Percentiles rank a stretch among this genome's conserved stretches.
Evolutionary conservation across 2,888 invertebrate species (phyloP).

Genomic region (Microctonus brassicae): DNA sequence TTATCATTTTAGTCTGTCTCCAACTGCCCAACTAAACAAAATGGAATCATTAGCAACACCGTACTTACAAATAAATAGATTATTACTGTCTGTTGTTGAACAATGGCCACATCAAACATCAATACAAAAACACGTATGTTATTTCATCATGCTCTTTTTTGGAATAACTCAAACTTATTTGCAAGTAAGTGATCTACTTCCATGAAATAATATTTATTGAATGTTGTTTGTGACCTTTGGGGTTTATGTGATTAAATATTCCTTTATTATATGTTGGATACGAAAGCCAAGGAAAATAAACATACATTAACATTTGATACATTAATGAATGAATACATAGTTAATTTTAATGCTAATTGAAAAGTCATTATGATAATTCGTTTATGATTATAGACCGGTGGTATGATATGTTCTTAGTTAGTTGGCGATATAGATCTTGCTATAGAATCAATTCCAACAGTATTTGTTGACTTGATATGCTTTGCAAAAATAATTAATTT

Average conservation of each 20-base stretch:
- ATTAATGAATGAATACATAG: too few species aligned
- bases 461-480: conserved; percentile 38
- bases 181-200: background rate
- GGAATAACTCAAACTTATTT: background rate
- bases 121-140: background rate
- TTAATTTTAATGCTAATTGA: too few species aligned
- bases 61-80: conserved; percentile 1
- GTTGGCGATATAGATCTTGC: conserved; percentile 38
- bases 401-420: conserved; percentile 39
- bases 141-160: background rate
- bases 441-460: conserved; percentile 42
- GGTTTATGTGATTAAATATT: too few species aligned
- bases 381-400: background rate
- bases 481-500: conserved; percentile 38
- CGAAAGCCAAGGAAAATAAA: too few species aligned
- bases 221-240: too few species aligned
- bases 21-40: background rate
- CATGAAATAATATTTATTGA: background rate
- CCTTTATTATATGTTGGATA: too few species aligned
- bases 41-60: background rate
- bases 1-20: background rate
- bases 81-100: background rate
- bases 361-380: background rate
- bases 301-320: too few species aligned
- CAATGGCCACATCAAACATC: conserved; percentile 8